Conservation (phyloP, 2,797 vertebrate species). For the Pseudochirops corinnae region DNA sequence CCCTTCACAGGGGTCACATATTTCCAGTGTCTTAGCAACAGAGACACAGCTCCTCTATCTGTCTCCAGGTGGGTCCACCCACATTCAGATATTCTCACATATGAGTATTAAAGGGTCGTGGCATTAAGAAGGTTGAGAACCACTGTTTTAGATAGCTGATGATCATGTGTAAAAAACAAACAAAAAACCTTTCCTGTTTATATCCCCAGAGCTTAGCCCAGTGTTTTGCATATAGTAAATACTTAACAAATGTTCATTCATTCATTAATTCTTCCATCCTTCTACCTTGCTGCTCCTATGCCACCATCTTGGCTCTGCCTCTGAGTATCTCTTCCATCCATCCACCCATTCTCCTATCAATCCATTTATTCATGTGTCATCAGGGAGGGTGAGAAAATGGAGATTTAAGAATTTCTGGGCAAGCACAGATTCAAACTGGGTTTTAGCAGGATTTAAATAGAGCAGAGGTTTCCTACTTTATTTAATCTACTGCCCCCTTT, state of each 20-base stretch:
- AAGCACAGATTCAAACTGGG: not conserved
- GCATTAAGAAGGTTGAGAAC: too few relatives aligned
- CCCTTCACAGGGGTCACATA: too few relatives aligned
- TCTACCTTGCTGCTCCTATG: not conserved
- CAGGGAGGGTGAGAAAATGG: not conserved
- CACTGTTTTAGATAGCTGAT: not conserved
- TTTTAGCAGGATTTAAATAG: not conserved
- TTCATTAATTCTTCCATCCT: not conserved
- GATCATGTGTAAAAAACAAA: not conserved
- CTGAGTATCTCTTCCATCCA: not conserved
- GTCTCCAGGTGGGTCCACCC: too few relatives aligned
- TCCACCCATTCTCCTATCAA: not conserved
- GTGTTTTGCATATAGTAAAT: not conserved
- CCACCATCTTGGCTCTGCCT: too few relatives aligned
- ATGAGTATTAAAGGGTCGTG: too few relatives aligned
- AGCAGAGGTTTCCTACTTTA: not conserved
- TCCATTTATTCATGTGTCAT: not conserved
- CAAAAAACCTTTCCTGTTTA: not conserved
- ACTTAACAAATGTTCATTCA: not conserved
- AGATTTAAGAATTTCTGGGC: slow-evolving; percentile 13
- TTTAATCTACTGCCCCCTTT: too few relatives aligned
- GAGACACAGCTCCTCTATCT: too few relatives aligned
- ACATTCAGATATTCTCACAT: too few relatives aligned
- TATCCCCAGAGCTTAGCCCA: not conserved
- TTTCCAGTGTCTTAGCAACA: too few relatives aligned